Percentiles rank a stretch among this genome's conserved stretches.
Conservation (phyloP, 2,113 vertebrate genomes). For the Triplophysa tibetana region DNA sequence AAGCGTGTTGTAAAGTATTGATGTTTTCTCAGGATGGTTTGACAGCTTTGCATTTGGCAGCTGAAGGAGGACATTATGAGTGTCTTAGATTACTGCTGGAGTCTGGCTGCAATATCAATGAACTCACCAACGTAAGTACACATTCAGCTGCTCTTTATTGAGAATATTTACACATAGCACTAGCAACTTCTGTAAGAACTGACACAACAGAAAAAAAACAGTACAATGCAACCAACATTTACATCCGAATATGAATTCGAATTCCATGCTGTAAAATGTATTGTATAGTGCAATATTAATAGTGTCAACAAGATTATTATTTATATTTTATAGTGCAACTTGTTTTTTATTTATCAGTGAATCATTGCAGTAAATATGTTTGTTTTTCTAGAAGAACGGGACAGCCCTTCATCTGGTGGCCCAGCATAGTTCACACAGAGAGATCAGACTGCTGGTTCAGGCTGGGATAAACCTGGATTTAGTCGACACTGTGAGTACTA, state of each 20-base stretch:
- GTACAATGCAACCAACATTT: too few species aligned
- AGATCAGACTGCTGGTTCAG: conserved; percentile 72
- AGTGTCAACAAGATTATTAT: too few species aligned
- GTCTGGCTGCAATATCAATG: conserved; percentile 73
- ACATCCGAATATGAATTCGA: too few species aligned
- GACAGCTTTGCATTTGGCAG: conserved; percentile 79
- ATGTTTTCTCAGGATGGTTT: conserved; percentile 78
- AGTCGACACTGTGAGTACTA: conserved; percentile 78
- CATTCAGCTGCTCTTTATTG: too few species aligned
- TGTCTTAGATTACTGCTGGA: conserved; percentile 78
- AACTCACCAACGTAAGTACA: conserved; percentile 76
- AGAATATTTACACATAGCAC: too few species aligned
- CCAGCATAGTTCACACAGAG: conserved; percentile 69
- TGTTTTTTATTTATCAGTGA: background rate
- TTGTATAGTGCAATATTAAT: too few species aligned
- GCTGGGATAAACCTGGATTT: conserved; percentile 74
- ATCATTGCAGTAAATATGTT: background rate
- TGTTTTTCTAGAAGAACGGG: conserved; percentile 74
- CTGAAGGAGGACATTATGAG: conserved; percentile 70
- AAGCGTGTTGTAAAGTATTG: background rate
- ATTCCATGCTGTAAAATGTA: too few species aligned
- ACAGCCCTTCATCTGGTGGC: conserved; percentile 83
- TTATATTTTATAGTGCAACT: too few species aligned
- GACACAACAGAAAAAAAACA: too few species aligned
- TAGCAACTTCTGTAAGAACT: too few species aligned